Percentiles rank a stretch among this genome's conserved stretches.
phyloP scores from a whole-genome alignment of 2,113 vertebrate species.

The Varanus komodoensis region DNA sequence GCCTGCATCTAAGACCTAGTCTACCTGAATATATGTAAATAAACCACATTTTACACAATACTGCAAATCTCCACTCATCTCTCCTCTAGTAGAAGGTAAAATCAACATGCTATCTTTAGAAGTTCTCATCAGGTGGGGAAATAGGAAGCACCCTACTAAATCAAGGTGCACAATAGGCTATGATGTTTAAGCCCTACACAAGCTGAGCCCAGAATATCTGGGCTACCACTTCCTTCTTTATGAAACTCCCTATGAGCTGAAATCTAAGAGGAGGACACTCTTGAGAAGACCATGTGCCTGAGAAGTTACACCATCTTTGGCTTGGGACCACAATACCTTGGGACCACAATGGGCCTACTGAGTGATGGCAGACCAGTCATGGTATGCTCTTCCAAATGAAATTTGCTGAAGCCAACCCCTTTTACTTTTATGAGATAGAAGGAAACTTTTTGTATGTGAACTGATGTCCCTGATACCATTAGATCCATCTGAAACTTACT shows the following conservation, averaged over 20 bases:
- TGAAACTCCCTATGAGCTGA: not conserved
- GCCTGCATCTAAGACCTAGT: not conserved
- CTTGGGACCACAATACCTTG: not conserved
- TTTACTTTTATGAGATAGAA: too few species aligned
- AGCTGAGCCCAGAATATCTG: not conserved
- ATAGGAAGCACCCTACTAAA: not conserved
- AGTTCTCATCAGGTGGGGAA: too few species aligned
- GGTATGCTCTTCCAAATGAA: not conserved
- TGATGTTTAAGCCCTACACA: not conserved
- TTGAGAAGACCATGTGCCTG: not conserved
- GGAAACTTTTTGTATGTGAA: too few species aligned
- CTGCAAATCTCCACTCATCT: not conserved
- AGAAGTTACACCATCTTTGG: not conserved
- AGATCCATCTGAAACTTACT: too few species aligned
- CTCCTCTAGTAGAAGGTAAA: too few species aligned
- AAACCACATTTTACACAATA: not conserved
- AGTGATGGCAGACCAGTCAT: not conserved
- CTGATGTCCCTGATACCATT: too few species aligned
- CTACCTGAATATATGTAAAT: not conserved
- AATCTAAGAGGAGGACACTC: not conserved
- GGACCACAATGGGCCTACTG: not conserved
- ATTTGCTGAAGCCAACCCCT: not conserved
- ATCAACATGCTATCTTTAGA: too few species aligned
- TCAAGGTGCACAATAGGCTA: not conserved
- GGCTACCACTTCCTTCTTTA: not conserved